A percentile compares a stretch with the other conserved stretches of the same genome.
phyloP scores from a whole-genome alignment of 1,140 invertebrate species.

The Zeugodacus cucurbitae region DNA sequence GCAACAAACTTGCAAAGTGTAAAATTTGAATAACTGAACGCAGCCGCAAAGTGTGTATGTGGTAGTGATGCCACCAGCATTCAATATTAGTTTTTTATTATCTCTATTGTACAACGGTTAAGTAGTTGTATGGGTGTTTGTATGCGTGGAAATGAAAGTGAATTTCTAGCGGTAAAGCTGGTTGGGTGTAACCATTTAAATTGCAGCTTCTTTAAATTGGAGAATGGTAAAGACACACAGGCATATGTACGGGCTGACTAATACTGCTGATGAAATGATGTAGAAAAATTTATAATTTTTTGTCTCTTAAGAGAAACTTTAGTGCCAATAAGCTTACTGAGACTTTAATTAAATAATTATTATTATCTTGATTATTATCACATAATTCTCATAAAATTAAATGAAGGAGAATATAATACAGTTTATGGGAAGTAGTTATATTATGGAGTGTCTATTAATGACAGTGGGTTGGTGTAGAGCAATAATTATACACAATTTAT shows the following conservation, averaged over 20 bases:
- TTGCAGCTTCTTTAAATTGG: background rate
- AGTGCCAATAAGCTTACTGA: too few species aligned
- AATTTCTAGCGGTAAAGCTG: background rate
- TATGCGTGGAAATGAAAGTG: constrained; percentile 8
- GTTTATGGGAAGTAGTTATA: too few species aligned
- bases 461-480: too few species aligned
- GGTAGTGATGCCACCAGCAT: background rate
- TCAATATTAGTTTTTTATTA: background rate
- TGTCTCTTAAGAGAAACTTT: too few species aligned
- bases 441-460: too few species aligned
- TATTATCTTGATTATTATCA: too few species aligned
- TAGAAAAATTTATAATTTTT: too few species aligned
- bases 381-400: too few species aligned
- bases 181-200: background rate
- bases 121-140: background rate
- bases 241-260: background rate
- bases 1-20: background rate
- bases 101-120: background rate
- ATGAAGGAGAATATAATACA: too few species aligned
- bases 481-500: too few species aligned
- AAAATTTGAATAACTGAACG: background rate
- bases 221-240: background rate
- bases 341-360: too few species aligned
- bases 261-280: too few species aligned
- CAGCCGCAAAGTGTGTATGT: background rate